Evolutionary conservation across 2,888 invertebrate species (phyloP).

Genomic region (Pyrgus malvae): DNA sequence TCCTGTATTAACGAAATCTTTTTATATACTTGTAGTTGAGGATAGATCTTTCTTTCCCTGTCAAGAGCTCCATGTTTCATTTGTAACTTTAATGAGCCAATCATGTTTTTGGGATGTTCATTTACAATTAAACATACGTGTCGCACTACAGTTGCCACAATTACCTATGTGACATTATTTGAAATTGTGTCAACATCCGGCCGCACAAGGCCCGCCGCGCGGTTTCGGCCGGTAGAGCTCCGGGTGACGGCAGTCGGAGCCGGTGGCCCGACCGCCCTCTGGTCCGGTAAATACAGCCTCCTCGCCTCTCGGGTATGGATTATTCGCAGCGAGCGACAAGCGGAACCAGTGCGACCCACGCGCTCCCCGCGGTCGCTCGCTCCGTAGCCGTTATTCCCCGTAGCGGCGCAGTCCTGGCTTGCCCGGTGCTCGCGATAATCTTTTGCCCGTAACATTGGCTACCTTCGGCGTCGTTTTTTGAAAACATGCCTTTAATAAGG

Average conservation of each 20-base stretch:
- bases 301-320: constrained; percentile 75
- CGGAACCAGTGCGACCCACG: constrained; percentile 71
- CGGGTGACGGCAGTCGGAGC: constrained; percentile 50
- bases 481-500: constrained; percentile 62
- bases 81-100: constrained; percentile 3
- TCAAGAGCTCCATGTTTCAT: constrained; percentile 8
- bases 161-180: constrained; percentile 65
- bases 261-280: constrained; percentile 67
- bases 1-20: constrained; percentile 33
- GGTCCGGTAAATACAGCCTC: constrained; percentile 78
- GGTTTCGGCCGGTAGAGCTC: constrained; percentile 49
- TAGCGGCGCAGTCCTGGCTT: constrained; percentile 36
- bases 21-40: constrained; percentile 24
- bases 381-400: constrained; percentile 24
- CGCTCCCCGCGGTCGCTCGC: constrained; percentile 63
- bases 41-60: constrained; percentile 21
- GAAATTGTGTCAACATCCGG: constrained; percentile 75
- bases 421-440: constrained; percentile 47
- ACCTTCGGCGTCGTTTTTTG: constrained; percentile 50
- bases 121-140: constrained; percentile 41
- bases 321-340: constrained; percentile 67
- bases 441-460: constrained; percentile 47
- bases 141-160: constrained; percentile 53
- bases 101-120: not conserved
- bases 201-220: constrained; percentile 40